Evolutionary conservation across 2,888 invertebrate species (phyloP).

Genomic region (Dioctria rufipes): DNA sequence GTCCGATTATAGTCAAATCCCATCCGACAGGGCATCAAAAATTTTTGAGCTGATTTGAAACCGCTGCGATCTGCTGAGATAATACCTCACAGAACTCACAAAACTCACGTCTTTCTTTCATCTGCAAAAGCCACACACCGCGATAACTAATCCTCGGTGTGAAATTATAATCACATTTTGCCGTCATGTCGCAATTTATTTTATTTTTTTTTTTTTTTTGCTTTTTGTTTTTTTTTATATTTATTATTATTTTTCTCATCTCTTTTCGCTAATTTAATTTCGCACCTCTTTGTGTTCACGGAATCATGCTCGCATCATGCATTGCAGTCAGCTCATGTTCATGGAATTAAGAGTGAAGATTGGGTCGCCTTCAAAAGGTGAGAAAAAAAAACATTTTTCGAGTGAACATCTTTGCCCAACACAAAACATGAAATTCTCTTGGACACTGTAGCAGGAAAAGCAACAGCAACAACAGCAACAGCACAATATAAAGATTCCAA

Average conservation of each 20-base stretch:
- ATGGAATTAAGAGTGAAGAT: conserved; percentile 33
- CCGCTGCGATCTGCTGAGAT: neutral
- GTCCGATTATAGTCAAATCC: neutral
- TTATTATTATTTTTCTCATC: neutral
- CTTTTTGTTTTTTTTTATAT: neutral
- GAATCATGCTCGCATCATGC: conserved; percentile 35
- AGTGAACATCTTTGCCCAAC: conserved; percentile 29
- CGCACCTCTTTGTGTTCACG: conserved; percentile 39
- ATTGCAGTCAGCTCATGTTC: conserved; percentile 30
- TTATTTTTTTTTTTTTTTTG: neutral
- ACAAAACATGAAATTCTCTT: conserved; percentile 22
- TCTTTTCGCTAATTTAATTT: conserved; percentile 44
- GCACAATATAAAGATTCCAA: neutral
- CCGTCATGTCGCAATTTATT: conserved; percentile 37
- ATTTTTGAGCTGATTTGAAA: neutral
- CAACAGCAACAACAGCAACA: too few species aligned
- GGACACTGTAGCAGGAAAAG: conserved; percentile 17
- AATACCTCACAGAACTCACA: neutral
- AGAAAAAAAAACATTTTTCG: conserved; percentile 16
- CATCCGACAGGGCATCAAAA: neutral
- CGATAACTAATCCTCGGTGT: conserved; percentile 28
- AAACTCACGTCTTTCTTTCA: conserved; percentile 33
- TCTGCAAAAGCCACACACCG: conserved; percentile 41
- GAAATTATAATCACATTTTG: conserved; percentile 50
- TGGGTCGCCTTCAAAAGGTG: conserved; percentile 12